Base-by-base conservation (phyloP, 2,113 vertebrate species). In the Dasypus novemcinctus region DNA sequence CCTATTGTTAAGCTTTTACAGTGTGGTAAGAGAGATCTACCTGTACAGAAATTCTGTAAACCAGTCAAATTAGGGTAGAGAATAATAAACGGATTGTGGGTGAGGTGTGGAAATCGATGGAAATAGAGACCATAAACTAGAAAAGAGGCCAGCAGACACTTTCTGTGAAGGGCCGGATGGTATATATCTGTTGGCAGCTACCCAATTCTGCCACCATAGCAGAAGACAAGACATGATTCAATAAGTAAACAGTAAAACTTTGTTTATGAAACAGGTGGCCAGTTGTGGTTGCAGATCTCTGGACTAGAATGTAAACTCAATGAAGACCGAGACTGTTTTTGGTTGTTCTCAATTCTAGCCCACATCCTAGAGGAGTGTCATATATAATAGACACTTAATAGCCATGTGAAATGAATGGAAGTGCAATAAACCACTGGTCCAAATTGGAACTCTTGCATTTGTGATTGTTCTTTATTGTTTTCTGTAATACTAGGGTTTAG, bases 1-100 rank as follows among this genome's bases (percentile, higher is more conserved):
- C 63, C 84, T 90, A 5, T 52, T 69, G 52, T 59, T n/a, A 83
- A 49, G 33, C 1, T 81, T 90, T 91, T 52, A 66, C 2, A 9
- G 25, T 11, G 7, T 41, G 52, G 7, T 20, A 43, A 93, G 46
- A 9, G 61, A 80, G 20, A 61, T 27, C 41, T 31, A 2, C 0
- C 13, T 54, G 18, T 20, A 36, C 1, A 1, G 33, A 68, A 29
- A 38, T 87, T 52, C 41, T 89, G 8, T 93, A 88, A 96, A 94
- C 36, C 78, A 86, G 33, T 97, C 97, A 78, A 90, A 69, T 41
- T 25, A 43, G 59, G 18, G 36, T 66, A 46, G 52, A 25, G 5
- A 80, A 23, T 84, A 11, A 46, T n/a, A 33, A 31, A 36, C 36
- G 52, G 33, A 49, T 63, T 17, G 33, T 52, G 33, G 68, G 15